A percentile compares a stretch with the other conserved stretches of the same genome.
phyloP scores from a whole-genome alignment of 2,113 vertebrate genomes.

The Ivindomyrus marchei region DNA sequence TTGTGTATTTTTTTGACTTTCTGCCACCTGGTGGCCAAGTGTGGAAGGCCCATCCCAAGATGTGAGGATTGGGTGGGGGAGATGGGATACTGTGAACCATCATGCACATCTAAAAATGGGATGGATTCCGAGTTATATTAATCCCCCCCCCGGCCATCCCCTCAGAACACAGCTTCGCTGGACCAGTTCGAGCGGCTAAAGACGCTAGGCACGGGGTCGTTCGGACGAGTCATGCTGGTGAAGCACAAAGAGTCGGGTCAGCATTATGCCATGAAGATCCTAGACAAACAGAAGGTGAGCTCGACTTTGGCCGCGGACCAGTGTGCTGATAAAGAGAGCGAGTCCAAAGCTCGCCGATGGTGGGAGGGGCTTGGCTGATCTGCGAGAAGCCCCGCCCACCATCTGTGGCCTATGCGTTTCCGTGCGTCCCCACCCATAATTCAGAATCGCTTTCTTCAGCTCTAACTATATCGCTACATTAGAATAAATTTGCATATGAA shows the following conservation, averaged over 20 bases:
- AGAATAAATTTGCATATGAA: neutral
- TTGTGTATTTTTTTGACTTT: neutral
- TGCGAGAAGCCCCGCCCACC: neutral
- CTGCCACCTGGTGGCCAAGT: slow-evolving; percentile 11
- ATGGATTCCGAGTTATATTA: neutral
- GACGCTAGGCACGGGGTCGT: slow-evolving; percentile 87
- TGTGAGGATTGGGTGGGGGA: neutral
- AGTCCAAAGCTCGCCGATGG: neutral
- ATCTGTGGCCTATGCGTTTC: neutral
- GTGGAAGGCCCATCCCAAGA: neutral
- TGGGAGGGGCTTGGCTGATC: neutral
- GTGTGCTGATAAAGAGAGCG: neutral
- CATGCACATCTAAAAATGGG: neutral
- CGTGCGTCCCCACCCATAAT: neutral
- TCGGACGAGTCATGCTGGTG: slow-evolving; percentile 88
- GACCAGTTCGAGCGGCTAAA: slow-evolving; percentile 88
- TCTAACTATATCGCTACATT: neutral
- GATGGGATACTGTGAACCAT: neutral
- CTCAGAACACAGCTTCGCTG: slow-evolving; percentile 80
- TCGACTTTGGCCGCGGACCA: neutral
- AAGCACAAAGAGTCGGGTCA: slow-evolving; percentile 78
- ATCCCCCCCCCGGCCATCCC: neutral
- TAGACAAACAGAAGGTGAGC: slow-evolving; percentile 88
- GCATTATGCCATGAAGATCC: slow-evolving; percentile 92
- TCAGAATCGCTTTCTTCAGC: neutral